Evolutionary conservation across 2,113 vertebrate genomes (phyloP).

Genomic region (human (Homo sapiens)): GRCh38 chr11:49193001-49193500

Average conservation of each 20-base stretch:
- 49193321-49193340: neutral
- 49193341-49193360: neutral
- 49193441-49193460: neutral
- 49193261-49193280: neutral
- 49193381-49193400: too few species aligned
- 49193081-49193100: neutral
- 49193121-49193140: neutral
- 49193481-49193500: neutral
- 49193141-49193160: neutral
- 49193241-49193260: neutral
- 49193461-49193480: neutral
- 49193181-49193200: neutral
- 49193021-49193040: neutral
- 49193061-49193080: neutral
- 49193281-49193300: neutral
- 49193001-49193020: neutral
- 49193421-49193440: slow-evolving; percentile 5
- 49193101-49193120: neutral
- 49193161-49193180: neutral
- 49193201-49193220: neutral
- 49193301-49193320: neutral
- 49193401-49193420: neutral
- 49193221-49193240: neutral
- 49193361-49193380: neutral
- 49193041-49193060: neutral